Percentiles rank a stretch among this genome's conserved stretches.
These are phyloP conservation scores for Cerastoderma edule DNA, from an alignment of 2,888 invertebrate genomes.

Conservation along the genomic window DNA sequence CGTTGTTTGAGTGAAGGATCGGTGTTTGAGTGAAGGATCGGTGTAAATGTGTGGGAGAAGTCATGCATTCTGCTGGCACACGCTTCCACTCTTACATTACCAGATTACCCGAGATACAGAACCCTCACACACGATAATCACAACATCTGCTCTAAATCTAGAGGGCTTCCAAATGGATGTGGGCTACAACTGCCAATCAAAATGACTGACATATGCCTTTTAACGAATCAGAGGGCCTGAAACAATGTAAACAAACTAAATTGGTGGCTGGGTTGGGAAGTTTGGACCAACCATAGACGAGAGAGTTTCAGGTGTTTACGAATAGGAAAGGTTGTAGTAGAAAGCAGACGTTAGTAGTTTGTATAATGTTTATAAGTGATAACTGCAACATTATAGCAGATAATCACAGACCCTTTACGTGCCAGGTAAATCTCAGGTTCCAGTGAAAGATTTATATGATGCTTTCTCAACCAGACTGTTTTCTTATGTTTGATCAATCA, in stretches of 20 bases:
- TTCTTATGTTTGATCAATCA: no score
- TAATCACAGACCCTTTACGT: not conserved
- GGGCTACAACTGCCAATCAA: constrained; percentile 52
- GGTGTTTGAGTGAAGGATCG: no score
- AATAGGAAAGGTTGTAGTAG: not conserved
- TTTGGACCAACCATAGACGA: not conserved
- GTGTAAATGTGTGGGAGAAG: constrained; percentile 19
- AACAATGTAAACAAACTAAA: constrained; percentile 36
- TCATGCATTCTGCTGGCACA: constrained; percentile 13
- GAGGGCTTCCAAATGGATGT: constrained; percentile 39
- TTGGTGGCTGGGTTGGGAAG: constrained; percentile 12
- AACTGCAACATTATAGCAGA: constrained; percentile 25
- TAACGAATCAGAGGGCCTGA: constrained; percentile 38
- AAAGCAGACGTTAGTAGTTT: constrained; percentile 5
- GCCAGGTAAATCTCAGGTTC: no score
- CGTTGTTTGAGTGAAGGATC: no score
- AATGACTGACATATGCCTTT: constrained; percentile 41
- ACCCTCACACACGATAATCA: constrained; percentile 16
- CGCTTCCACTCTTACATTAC: not conserved
- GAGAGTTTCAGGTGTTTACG: not conserved
- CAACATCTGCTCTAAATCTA: constrained; percentile 45
- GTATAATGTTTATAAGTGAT: constrained; percentile 28
- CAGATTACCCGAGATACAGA: constrained; percentile 33
- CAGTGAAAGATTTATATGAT: no score
- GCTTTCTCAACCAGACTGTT: no score